Evolutionary conservation across 1,140 invertebrate species (phyloP), one percentile per base, ranked within the genome.

Genomic region (Drosophila pruinosa): DNA sequence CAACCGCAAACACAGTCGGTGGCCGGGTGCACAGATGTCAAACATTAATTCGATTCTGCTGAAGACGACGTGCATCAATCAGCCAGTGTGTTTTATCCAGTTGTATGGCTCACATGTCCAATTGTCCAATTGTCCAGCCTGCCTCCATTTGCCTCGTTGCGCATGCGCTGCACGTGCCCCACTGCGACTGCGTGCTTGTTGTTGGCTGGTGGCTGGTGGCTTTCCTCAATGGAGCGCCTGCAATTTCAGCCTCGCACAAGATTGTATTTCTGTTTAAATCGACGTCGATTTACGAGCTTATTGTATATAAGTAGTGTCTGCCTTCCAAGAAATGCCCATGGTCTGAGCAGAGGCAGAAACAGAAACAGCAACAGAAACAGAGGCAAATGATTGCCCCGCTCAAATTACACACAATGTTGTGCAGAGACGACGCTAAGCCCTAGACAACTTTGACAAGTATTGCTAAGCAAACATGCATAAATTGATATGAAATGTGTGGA

Each of bases 361-460:
- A 14, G 24, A 5, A 15, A 4, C 31, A 22, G 12, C n/a, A 10
- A 10, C 5, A 7, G 10, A 8, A 8, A 50, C 15, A 39, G 10
- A 59, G 63, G 53, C 69, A 72, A 72, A 72, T 72, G 54, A 72
- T 72, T 72, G 70, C 56, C 50, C 31, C 52, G 71, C 50, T 86
- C 82, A 70, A 88, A 88, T 86, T 86, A 86, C 81, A 81, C 56
- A 88, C 81, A 86, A 81, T 58, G 64, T 88, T 78, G 82, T 65
- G 41, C 74, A 22, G 34, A 57, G 15, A 39, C 47, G 53, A 2
- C 7, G 34, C 47, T 47, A 62, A 74, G 79, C 77, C 72, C 81
- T 78, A 86, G 81, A 88, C 82, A 88, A 77, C 81, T 79, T 76
- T 88, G 82, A 86, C 81, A 86, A 88, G 80, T 86, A 86, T 86